A percentile compares a stretch with the other conserved stretches of the same genome.
These are phyloP conservation scores for Brenthis hecate DNA, from an alignment of 2,888 invertebrate species.

Conservation along the genomic window DNA sequence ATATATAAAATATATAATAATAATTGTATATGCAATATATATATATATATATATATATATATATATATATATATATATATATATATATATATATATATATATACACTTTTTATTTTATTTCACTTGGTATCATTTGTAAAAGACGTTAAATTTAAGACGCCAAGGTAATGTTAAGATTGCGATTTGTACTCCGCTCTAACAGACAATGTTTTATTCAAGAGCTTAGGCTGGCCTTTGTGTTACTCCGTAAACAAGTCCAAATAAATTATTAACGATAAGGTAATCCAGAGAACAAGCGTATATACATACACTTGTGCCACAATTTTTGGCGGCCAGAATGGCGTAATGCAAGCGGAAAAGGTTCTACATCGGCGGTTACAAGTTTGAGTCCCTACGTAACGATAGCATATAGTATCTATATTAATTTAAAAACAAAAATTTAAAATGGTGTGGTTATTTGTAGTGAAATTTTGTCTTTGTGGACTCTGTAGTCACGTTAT, in stretches of 20 bases:
- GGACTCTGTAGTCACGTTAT: neutral
- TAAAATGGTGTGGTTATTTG: too few relatives aligned
- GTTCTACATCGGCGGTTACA: too few relatives aligned
- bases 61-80: too few relatives aligned
- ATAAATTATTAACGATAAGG: conserved; percentile 70
- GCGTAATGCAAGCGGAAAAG: too few relatives aligned
- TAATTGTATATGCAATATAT: neutral
- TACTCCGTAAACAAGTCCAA: conserved; percentile 64
- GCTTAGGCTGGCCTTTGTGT: conserved; percentile 69
- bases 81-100: too few relatives aligned
- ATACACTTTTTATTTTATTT: neutral
- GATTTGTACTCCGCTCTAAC: conserved; percentile 24
- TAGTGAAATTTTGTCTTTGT: neutral
- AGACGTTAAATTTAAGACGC: conserved; percentile 14
- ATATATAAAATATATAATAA: too few relatives aligned
- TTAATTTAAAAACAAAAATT: too few relatives aligned
- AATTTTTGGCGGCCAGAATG: neutral
- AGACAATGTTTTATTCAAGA: conserved; percentile 71
- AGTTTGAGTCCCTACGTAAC: too few relatives aligned
- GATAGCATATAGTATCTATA: too few relatives aligned
- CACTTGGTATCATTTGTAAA: neutral
- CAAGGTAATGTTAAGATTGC: conserved; percentile 24
- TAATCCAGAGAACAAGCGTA: conserved; percentile 49
- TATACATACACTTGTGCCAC: conserved; percentile 10
- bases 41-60: too few relatives aligned